A percentile compares a stretch with the other conserved stretches of the same genome.
Evolutionary conservation across 2,888 invertebrate genomes (phyloP).

Genomic region (Dryocosmus kuriphilus): DNA sequence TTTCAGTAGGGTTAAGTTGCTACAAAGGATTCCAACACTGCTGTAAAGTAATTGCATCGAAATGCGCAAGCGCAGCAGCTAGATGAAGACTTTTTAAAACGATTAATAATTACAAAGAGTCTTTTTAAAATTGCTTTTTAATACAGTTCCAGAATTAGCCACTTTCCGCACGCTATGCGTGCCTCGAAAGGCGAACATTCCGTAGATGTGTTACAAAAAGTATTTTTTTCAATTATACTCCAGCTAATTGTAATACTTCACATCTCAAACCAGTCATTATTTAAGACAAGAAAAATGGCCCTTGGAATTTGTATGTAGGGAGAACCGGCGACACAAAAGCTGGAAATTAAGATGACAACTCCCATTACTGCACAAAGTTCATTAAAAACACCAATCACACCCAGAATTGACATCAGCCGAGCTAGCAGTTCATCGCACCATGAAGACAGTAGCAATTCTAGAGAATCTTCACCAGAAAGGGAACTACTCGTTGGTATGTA

Average conservation of each 20-base stretch:
- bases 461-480: conserved; percentile 91
- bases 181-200: too few relatives aligned
- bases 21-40: too few relatives aligned
- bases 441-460: conserved; percentile 82
- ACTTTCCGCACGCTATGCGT: too few relatives aligned
- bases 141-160: too few relatives aligned
- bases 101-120: too few relatives aligned
- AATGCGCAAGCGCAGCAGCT: too few relatives aligned
- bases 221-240: not conserved
- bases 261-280: not conserved
- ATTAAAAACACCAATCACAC: conserved; percentile 85
- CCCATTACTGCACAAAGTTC: conserved; percentile 74
- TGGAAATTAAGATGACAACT: conserved; percentile 78
- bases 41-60: too few relatives aligned
- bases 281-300: conserved; percentile 19
- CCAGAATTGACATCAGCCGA: conserved; percentile 92
- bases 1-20: too few relatives aligned
- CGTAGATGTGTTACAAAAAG: too few relatives aligned
- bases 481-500: conserved; percentile 84
- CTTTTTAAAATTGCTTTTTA: too few relatives aligned
- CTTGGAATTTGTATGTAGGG: conserved; percentile 64
- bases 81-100: too few relatives aligned
- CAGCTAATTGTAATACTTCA: not conserved
- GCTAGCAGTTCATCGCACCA: conserved; percentile 94
- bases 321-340: conserved; percentile 74